Evolutionary conservation across 2,888 invertebrate species (phyloP), one percentile per base, ranked within the genome.

Genomic region (Campoletis raptor): DNA sequence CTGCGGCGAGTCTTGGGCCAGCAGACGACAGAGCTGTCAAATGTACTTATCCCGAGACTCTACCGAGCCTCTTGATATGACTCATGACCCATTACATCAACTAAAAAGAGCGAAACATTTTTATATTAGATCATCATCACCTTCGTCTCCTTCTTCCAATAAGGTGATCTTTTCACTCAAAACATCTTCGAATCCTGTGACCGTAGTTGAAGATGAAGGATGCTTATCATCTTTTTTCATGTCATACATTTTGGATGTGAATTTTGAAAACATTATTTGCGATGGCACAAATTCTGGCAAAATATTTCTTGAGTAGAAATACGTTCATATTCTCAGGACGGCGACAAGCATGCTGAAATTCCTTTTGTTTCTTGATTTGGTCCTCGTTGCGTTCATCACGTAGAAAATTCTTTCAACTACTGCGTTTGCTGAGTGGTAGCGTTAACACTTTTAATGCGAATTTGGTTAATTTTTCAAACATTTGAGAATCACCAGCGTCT

Each of bases 401-500:
- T 85, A 88, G 45, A 90, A 90, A n/a, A 90, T 88, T 61, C 88
- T 57, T 61, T 90, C 89, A 9, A 89, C 89, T 12, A 88, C 85
- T 3, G 89, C 90, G 76, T 90, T 90, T 90, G 74, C 90, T 90
- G 36, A 89, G 80, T 0, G 89, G 88, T 36, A 90, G 36, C 24
- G 88, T 87, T 1, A 90, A 85, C 21, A 83, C 42, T 48, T 86
- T 84, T n/a, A 89, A 36, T 7, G 79, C 86, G 52, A 89, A 89
- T 45, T 64, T 21, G 0, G 88, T 85, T 6, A 90, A n/a, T 37
- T 89, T 85, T 70, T 85, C 72, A 57, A 87, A 88, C 10, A 84
- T 82, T 48, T 81, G 83, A 30, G 70, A 54, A n/a, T 88, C 89
- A 48, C 82, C 78, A 7, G 72, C 85, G 45, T 66, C 78, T 83